Evolutionary conservation across 92 coral and sea anemone genomes (phyloP), one percentile per base, ranked within the genome.

Genomic region (Parazoanthus darwini): DNA sequence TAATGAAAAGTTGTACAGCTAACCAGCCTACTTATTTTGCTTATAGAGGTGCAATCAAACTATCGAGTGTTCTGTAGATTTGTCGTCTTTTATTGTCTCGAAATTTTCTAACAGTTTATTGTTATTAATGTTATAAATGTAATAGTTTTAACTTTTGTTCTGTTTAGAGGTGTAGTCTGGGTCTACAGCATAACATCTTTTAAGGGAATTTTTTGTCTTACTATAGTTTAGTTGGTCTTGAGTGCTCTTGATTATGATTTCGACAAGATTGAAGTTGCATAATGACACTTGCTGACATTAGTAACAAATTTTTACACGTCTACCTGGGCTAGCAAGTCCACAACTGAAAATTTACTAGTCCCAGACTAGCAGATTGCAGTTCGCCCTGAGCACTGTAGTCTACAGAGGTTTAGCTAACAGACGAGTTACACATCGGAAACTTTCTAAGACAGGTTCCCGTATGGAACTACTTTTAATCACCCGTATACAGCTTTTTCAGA

Each of bases 281-380:
- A 67, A 23, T 67, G 74, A 1, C 74, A 67, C 74, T 67, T 67
- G 74, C 74, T 67, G 74, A 67, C 73, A 67, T 67, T 67, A 67
- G 74, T 67, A 67, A 67, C 74, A 67, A 67, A 23, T 67, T 67
- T 2, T 67, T 67, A 67, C 74, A 8, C 35, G 74, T 67, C 74
- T 22, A 67, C 74, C 73, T 14, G 1, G 74, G 74, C 71, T 46
- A 46, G 50, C 50, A 44, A 44, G 48, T 44, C 48, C 48, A 44
- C 56, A 67, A 67, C 73, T 33, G 73, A 67, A 67, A 67, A 67
- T 11, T 67, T 67, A 67, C 74, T 67, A 67, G 74, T 67, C 74
- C 74, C 74, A 67, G 74, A 67, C 74, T 67, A 67, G 74, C 74
- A 67, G 35, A 67, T 67, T 67, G 74, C 74, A 67, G 74, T 67